Evolutionary conservation across 2,888 invertebrate genomes (phyloP).

Genomic region (Merodon equestris): DNA sequence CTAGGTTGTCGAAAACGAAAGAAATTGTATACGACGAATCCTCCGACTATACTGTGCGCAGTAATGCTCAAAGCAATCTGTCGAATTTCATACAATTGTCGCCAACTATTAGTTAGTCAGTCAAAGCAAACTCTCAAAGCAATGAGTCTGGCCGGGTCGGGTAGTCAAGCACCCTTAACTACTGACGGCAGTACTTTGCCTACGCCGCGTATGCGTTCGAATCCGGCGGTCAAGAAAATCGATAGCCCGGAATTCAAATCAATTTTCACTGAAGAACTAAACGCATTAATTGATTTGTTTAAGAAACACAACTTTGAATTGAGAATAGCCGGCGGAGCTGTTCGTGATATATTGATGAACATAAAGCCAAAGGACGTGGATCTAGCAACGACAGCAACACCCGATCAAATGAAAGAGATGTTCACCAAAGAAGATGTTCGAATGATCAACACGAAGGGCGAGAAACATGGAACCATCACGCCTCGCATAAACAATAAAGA

Average conservation of each 20-base stretch:
- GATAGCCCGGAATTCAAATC: constrained; percentile 87
- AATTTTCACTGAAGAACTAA: constrained; percentile 91
- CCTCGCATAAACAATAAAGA: constrained; percentile 95
- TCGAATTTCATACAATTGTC: constrained; percentile 43
- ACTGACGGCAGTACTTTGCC: not conserved
- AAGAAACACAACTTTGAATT: constrained; percentile 90
- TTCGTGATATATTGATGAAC: constrained; percentile 90
- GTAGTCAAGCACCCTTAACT: constrained; percentile 7
- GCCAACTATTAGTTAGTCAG: constrained; percentile 43
- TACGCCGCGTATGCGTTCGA: constrained; percentile 77
- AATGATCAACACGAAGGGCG: constrained; percentile 95
- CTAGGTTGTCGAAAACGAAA: constrained; percentile 44
- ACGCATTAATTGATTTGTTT: constrained; percentile 86
- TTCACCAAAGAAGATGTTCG: constrained; percentile 90
- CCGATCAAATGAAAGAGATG: constrained; percentile 96
- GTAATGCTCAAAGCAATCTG: constrained; percentile 59
- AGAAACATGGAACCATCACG: constrained; percentile 97
- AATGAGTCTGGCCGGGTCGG: constrained; percentile 31
- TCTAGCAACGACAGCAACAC: constrained; percentile 98
- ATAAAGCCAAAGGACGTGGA: constrained; percentile 94
- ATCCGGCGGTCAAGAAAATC: constrained; percentile 86
- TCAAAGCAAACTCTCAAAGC: constrained; percentile 37
- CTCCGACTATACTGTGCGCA: constrained; percentile 20
- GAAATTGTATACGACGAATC: not conserved
- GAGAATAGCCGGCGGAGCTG: constrained; percentile 97